A percentile compares a stretch with the other conserved stretches of the same genome.
These are phyloP conservation scores for Andrena camellia DNA, from an alignment of 2,888 invertebrate species.

Conservation along the genomic window DNA sequence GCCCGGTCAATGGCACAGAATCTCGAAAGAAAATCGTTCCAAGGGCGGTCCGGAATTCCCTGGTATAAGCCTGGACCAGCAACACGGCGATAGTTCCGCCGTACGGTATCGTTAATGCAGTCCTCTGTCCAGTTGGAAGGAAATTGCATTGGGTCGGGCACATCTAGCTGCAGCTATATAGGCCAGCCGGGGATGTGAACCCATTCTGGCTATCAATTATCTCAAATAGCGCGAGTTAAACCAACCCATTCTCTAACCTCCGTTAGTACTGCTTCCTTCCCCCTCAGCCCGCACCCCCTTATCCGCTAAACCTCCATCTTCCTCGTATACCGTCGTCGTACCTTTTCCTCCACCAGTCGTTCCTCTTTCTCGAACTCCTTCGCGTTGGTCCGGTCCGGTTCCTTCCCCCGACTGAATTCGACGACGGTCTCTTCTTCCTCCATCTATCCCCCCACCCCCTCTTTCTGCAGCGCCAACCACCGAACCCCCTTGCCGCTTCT, in stretches of 20 bases:
- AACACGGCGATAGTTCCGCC: conserved; percentile 69
- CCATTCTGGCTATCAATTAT: conserved; percentile 80
- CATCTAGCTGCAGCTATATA: conserved; percentile 61
- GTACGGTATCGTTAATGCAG: conserved; percentile 77
- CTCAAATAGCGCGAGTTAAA: conserved; percentile 80
- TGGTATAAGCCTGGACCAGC: conserved; percentile 28
- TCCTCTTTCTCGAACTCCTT: conserved; percentile 50
- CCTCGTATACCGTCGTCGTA: conserved; percentile 9
- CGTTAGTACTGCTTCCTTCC: conserved; percentile 48
- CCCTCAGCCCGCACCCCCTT: not conserved
- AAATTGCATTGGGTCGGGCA: conserved; percentile 76
- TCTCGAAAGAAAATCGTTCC: conserved; percentile 57
- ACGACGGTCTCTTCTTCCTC: conserved; percentile 21
- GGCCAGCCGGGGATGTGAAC: conserved; percentile 64
- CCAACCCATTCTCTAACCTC: conserved; percentile 77
- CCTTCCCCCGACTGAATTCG: conserved; percentile 42
- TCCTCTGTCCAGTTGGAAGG: conserved; percentile 77
- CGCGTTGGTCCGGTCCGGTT: conserved; percentile 11
- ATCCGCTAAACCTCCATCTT: not conserved
- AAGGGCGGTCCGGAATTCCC: conserved; percentile 40
- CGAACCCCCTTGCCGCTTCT: conserved; percentile 19
- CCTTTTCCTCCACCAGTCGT: conserved; percentile 6
- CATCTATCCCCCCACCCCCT: not conserved
- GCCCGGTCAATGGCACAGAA: conserved; percentile 46
- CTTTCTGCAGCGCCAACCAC: not conserved